Conservation (phyloP, 2,888 invertebrate species). For the Taenaris catops region DNA sequence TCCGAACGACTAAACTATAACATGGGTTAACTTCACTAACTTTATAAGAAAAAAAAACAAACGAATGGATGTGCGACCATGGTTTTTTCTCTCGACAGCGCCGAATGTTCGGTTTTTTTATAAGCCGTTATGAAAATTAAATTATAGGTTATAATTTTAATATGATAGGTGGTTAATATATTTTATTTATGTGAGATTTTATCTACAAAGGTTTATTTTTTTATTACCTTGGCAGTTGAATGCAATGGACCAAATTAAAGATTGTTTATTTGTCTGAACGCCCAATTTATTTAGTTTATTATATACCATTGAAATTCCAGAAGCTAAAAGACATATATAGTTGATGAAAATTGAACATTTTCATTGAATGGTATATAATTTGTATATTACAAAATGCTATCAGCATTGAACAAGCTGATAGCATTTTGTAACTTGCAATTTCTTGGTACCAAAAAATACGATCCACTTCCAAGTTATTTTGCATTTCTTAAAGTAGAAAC, state of each 20-base stretch:
- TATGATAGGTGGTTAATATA: constrained; percentile 75
- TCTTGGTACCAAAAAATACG: no score
- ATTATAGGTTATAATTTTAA: constrained; percentile 78
- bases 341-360: no score
- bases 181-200: constrained; percentile 58
- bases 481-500: no score
- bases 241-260: constrained; percentile 2
- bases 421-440: no score
- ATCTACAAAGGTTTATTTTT: constrained; percentile 36
- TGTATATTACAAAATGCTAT: no score
- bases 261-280: no score
- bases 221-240: background rate
- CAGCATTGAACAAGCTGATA: no score
- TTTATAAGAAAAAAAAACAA: constrained; percentile 57
- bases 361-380: no score
- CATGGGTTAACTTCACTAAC: constrained; percentile 40
- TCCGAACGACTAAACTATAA: constrained; percentile 52
- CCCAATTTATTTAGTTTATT: no score
- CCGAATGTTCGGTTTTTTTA: constrained; percentile 56
- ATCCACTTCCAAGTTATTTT: no score
- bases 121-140: constrained; percentile 70
- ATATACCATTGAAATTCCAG: no score
- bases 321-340: no score
- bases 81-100: constrained; percentile 64
- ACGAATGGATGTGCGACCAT: constrained; percentile 62